phyloP scores from a whole-genome alignment of 2,113 vertebrate genomes.

The Rana temporaria region DNA sequence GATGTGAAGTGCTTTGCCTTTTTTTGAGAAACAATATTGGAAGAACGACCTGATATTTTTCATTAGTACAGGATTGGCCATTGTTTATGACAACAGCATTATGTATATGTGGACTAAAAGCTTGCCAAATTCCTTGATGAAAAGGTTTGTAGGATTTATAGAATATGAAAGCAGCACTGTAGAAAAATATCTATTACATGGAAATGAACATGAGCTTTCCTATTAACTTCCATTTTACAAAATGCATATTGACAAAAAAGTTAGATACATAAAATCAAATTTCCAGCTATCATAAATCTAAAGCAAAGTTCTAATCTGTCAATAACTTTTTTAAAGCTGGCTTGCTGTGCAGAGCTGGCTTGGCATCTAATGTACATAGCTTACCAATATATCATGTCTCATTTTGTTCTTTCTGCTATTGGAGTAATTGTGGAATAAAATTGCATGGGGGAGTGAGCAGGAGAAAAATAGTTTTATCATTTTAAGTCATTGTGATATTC shows the following conservation, averaged over 20 bases:
- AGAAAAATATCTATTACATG: conserved; percentile 30
- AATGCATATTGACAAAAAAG: conserved; percentile 49
- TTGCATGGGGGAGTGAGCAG: conserved; percentile 19
- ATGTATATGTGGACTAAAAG: conserved; percentile 5
- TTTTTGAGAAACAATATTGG: not conserved
- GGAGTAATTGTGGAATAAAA: conserved; percentile 50
- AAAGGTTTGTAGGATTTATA: conserved; percentile 29
- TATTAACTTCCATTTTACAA: conserved; percentile 43
- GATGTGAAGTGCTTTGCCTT: not conserved
- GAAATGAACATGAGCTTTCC: conserved; percentile 3
- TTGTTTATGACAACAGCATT: conserved; percentile 31
- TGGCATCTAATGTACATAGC: conserved; percentile 33
- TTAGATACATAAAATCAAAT: conserved; percentile 40
- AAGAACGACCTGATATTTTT: not conserved
- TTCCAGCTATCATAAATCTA: conserved; percentile 35
- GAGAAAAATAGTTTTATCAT: conserved; percentile 37
- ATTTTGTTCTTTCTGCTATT: conserved; percentile 47
- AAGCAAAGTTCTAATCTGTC: conserved; percentile 45
- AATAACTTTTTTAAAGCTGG: conserved; percentile 41
- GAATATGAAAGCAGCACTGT: conserved; percentile 9
- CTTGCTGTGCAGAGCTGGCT: conserved; percentile 32
- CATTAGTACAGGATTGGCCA: not conserved
- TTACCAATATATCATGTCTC: conserved; percentile 43
- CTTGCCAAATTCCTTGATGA: conserved; percentile 9
- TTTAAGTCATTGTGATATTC: conserved; percentile 30